Base-by-base conservation (phyloP, 2,888 invertebrate genomes). In the Euzetes globulus region DNA sequence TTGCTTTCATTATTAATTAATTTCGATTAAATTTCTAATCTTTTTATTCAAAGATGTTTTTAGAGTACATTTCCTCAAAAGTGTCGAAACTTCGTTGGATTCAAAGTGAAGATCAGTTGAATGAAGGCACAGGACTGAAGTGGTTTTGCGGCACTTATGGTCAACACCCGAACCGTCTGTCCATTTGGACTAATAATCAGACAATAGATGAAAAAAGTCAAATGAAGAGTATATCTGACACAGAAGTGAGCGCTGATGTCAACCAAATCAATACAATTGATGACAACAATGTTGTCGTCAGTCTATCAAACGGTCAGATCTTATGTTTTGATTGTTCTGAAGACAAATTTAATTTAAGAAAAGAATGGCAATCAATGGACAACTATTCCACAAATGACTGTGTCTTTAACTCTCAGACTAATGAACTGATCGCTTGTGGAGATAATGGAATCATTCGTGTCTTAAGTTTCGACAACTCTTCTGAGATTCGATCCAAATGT, bases 351-450 rank as follows among this genome's bases (percentile, higher is more conserved):
- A 45, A 1, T 22, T 22, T 19, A 15, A 68, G 45, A 68, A 37
- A 68, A 45, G 22, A 22, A 41, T 68, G 68, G 68, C 41, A 45
- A 19, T 45, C 68, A 63, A 68, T 68, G 41, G 41, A 37, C 17
- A 22, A n/a, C 37, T 33, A 37, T 33, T 63, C 68, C 13, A 13
- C 41, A 2, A 68, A 68, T n/a, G 68, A 68, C 22, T 68, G 41
- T 3, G 68, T 68, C 4, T 37, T 22, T 19, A 68, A 68, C 19
- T 45, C n/a, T 11, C 37, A 45, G 22, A 68, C 45, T 15, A 45
- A 45, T 15, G 72, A 72, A 72, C 15, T 76, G 45, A 76, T 76
- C 27, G 29, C 72, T 17, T 76, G 76, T 45, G 76, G 75, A 27
- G 37, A 71, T 25, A 71, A 76, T 70, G 76, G 76, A 60, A 17